phyloP scores from a whole-genome alignment of 2,888 invertebrate species.

The Caenorhabditis becei region DNA sequence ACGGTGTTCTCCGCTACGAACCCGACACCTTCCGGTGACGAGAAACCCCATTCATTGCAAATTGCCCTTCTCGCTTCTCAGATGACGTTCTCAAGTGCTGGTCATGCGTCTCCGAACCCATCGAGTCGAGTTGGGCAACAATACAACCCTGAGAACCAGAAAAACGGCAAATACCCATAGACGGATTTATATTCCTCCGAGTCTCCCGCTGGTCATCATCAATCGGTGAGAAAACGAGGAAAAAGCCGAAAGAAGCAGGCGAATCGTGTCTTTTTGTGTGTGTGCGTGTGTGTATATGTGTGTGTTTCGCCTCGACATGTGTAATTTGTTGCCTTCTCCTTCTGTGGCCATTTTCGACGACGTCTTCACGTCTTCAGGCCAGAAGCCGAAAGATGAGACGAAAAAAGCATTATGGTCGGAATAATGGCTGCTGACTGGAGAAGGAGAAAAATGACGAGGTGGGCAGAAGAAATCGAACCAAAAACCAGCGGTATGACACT shows the following conservation, averaged over 20 bases:
- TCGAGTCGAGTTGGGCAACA: not conserved
- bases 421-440: constrained; percentile 30
- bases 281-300: constrained; percentile 17
- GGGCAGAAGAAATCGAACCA: constrained; percentile 25
- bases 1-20: constrained; percentile 5
- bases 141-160: not conserved
- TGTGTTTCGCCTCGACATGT: constrained; percentile 40
- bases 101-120: constrained; percentile 2
- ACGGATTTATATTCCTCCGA: not conserved
- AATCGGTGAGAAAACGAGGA: constrained; percentile 1
- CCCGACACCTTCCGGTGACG: constrained; percentile 10
- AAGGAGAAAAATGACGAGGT: constrained; percentile 21
- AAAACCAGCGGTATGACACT: constrained; percentile 17
- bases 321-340: constrained; percentile 47
- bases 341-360: constrained; percentile 46
- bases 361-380: constrained; percentile 58
- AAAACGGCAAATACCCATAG: not conserved
- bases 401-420: constrained; percentile 34
- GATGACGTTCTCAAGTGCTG: constrained; percentile 4
- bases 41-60: constrained; percentile 16
- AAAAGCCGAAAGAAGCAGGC: constrained; percentile 8
- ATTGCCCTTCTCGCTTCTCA: constrained; percentile 10
- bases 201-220: constrained; percentile 7
- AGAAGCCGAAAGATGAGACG: constrained; percentile 44
- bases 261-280: constrained; percentile 4